These are phyloP conservation scores for Chanos chanos DNA, from an alignment of 2,797 vertebrate genomes.

Conservation along the genomic window DNA sequence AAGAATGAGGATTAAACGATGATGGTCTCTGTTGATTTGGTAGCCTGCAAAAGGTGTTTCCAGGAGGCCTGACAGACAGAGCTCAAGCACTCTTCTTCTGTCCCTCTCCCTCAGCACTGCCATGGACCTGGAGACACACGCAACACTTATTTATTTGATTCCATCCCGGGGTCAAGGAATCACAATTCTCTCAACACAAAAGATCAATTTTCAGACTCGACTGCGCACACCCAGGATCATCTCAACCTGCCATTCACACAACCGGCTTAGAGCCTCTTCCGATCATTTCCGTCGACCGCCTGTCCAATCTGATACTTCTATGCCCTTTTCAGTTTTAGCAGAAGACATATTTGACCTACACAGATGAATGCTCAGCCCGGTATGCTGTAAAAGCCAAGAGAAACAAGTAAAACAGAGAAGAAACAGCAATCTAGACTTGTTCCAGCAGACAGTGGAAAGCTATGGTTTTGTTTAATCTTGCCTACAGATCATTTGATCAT, in stretches of 20 bases:
- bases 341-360: constrained; percentile 35
- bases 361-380: constrained; percentile 22
- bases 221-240: constrained; percentile 7
- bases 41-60: not conserved
- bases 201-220: constrained; percentile 25
- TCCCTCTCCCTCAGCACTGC: not conserved
- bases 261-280: not conserved
- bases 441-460: no score
- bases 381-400: constrained; percentile 23
- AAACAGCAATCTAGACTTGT: constrained; percentile 1
- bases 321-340: constrained; percentile 21
- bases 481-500: no score
- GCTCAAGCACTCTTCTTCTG: constrained; percentile 11
- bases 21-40: not conserved
- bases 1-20: constrained; percentile 22
- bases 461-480: no score
- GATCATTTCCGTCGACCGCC: not conserved
- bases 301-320: constrained; percentile 22
- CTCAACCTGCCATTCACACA: constrained; percentile 29
- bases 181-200: constrained; percentile 24
- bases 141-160: constrained; percentile 34
- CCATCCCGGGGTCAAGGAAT: constrained; percentile 8
- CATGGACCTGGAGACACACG: constrained; percentile 6
- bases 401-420: constrained; percentile 1
- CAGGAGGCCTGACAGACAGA: not conserved